Evolutionary conservation across 2,113 vertebrate species (phyloP), one percentile per base, ranked within the genome.

Genomic region (Brachypodius melanocephalos): DNA sequence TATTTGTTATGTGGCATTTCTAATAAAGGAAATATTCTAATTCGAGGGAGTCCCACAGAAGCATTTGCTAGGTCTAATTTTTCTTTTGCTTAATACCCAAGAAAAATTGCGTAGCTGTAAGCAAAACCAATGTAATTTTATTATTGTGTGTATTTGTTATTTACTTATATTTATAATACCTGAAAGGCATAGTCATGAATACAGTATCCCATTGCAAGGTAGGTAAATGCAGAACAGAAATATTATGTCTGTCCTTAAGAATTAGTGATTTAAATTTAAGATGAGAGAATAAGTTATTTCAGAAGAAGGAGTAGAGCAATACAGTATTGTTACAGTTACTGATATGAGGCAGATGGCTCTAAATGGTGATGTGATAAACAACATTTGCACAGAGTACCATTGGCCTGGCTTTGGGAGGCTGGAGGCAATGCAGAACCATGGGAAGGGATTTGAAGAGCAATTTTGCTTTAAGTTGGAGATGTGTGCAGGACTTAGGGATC

Each of bases 61-160:
- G 19, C 51, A 77, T 90, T 95, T 94, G 34, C 66, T 88, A 78
- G 24, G 42, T 85, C 81, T 89, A 66, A 90, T 94, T 94, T 96
- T 94, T 87, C 67, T 69, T 85, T 76, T 76, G 45, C 51, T 58
- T 96, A 93, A 74, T 91, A 45, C 71, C 38, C 43, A 74, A 80
- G 82, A 65, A 85, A 92, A 88, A 91, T 93, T 85, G 59, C 48
- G 21, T 71, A 48, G 82, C 95, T 90, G 48, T 90, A 91, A 94
- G 95, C 59, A 80, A 93, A 91, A 63, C 22, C 46, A 73, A 34
- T 91, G 26, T 89, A 93, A 94, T 96, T 93, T 46, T 83, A 62
- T 94, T 97, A 51, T 10, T 67, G 32, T 73, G n/a, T 71, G 28
- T 83, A 9, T 82, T 80, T 77, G 25, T 95, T 91, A 72, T 76